phyloP scores from a whole-genome alignment of 2,888 invertebrate genomes.

The Frankliniella fusca region DNA sequence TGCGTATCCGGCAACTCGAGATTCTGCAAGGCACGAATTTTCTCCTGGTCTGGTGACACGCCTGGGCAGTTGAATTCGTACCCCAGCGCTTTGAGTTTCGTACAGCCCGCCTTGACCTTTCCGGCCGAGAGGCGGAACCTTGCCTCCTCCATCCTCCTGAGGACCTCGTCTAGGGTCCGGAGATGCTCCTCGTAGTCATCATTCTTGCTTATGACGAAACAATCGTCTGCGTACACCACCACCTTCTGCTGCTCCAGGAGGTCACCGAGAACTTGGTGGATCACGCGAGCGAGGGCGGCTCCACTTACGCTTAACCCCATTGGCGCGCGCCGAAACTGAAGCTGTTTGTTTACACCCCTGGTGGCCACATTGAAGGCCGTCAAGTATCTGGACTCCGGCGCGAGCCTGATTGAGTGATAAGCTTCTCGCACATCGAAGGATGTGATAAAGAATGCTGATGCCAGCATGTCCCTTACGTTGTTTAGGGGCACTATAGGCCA shows the following conservation, averaged over 20 bases:
- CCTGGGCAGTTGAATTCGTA: background rate
- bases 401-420: background rate
- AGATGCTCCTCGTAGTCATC: background rate
- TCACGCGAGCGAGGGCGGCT: background rate
- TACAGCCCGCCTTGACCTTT: background rate
- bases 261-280: background rate
- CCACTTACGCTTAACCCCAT: background rate
- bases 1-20: background rate
- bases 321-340: background rate
- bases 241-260: background rate
- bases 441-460: background rate
- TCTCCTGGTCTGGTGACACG: background rate
- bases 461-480: background rate
- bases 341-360: background rate
- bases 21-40: background rate
- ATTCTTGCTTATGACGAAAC: background rate
- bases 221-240: background rate
- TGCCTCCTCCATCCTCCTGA: background rate
- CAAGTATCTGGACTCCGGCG: background rate
- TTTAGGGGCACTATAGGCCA: background rate
- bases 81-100: background rate
- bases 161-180: background rate
- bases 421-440: background rate
- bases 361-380: background rate
- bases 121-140: background rate